A percentile compares a stretch with the other conserved stretches of the same genome.
phyloP scores from a whole-genome alignment of 2,113 vertebrate genomes.

The Salvator merianae region DNA sequence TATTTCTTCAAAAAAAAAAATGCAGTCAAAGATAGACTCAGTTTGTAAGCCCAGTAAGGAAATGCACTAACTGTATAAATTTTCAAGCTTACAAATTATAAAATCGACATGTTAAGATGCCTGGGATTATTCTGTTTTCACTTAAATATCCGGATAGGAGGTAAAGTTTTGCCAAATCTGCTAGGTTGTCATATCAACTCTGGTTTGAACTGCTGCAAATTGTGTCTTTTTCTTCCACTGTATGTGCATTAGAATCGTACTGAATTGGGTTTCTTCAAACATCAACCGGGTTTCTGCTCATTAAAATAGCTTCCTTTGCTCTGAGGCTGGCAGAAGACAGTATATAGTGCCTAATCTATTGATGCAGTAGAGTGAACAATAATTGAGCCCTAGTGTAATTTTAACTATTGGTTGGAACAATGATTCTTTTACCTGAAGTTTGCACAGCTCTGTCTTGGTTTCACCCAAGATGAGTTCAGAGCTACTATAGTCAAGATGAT shows the following conservation, averaged over 20 bases:
- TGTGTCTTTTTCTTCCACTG: not conserved
- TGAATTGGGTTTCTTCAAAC: not conserved
- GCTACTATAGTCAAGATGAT: no score
- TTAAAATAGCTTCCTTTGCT: slow-evolving; percentile 15
- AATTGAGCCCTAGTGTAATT: no score
- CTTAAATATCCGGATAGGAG: not conserved
- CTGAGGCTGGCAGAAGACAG: not conserved
- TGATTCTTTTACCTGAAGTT: no score
- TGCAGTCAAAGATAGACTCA: not conserved
- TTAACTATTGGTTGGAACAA: no score
- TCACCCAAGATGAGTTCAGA: no score
- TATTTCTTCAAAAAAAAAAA: no score
- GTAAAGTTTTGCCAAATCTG: not conserved
- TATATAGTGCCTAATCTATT: not conserved
- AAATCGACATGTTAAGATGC: not conserved
- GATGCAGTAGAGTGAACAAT: not conserved
- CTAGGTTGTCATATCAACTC: rapidly evolving
- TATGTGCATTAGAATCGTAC: not conserved
- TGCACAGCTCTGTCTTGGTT: no score
- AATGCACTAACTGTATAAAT: not conserved
- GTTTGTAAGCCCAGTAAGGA: not conserved
- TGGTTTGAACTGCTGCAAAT: slow-evolving; percentile 2
- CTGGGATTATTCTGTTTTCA: not conserved
- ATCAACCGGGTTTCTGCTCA: not conserved
- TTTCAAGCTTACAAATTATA: not conserved